These are phyloP conservation scores for Etia nguti DNA, from an alignment of 2,113 vertebrate species.

Conservation along the genomic window DNA sequence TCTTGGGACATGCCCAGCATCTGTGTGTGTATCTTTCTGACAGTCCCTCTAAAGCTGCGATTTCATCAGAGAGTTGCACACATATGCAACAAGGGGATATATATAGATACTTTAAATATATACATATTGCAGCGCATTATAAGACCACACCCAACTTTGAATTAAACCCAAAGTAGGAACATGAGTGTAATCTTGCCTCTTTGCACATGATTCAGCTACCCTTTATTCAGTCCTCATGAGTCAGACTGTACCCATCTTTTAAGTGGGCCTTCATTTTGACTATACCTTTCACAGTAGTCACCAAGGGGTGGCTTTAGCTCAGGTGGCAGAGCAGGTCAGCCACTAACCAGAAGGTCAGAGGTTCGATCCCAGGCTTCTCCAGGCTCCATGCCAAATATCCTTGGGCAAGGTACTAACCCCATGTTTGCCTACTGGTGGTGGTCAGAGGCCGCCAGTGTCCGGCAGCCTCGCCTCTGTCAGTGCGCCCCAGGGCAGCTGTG, in stretches of 20 bases:
- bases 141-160: background rate
- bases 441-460: too few species aligned
- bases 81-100: background rate
- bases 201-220: background rate
- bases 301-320: too few species aligned
- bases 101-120: background rate
- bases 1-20: constrained; percentile 37
- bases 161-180: background rate
- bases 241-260: background rate
- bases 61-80: background rate
- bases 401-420: too few species aligned
- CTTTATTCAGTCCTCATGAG: background rate
- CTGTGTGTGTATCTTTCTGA: background rate
- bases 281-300: background rate
- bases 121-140: background rate
- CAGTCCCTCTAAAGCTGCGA: background rate
- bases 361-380: too few species aligned
- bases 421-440: too few species aligned
- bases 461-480: too few species aligned
- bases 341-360: too few species aligned
- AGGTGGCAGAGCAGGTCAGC: too few species aligned
- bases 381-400: too few species aligned
- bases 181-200: background rate
- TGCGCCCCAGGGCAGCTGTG: too few species aligned
- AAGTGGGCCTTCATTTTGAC: background rate